Percentiles rank a stretch among this genome's conserved stretches.
phyloP scores from a whole-genome alignment of 2,113 vertebrate genomes.

The Ceuthmochares aereus region DNA sequence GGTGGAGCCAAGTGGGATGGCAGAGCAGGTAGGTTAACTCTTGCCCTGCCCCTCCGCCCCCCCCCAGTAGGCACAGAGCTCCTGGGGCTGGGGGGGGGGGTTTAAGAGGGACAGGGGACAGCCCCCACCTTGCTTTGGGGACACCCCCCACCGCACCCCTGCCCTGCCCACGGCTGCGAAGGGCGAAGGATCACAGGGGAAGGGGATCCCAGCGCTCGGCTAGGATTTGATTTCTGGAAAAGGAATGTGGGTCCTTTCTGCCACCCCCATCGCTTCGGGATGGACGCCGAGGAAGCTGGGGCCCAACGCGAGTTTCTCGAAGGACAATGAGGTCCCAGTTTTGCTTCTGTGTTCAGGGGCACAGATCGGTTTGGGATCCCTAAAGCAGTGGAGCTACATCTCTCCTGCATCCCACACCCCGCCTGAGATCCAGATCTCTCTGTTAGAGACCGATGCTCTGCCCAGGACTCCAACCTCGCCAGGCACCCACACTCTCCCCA shows the following conservation, averaged over 20 bases:
- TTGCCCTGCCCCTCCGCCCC: slow-evolving; percentile 25
- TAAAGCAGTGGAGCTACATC: neutral
- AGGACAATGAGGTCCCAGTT: neutral
- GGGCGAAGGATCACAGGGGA: neutral
- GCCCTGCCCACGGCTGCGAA: neutral
- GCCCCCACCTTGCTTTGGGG: no score
- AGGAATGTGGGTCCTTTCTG: neutral
- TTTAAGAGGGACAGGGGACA: no score
- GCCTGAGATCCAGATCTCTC: neutral
- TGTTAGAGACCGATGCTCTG: neutral
- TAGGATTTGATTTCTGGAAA: neutral
- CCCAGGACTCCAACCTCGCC: neutral
- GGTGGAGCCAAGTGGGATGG: slow-evolving; percentile 52
- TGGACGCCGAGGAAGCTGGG: neutral
- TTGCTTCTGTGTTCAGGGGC: neutral
- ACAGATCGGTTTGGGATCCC: neutral
- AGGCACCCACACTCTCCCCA: neutral
- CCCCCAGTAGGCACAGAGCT: no score
- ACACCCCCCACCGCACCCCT: neutral
- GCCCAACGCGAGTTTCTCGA: neutral
- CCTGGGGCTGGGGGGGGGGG: neutral
- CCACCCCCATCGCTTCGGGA: neutral
- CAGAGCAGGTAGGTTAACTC: slow-evolving; percentile 66
- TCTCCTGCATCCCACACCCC: neutral
- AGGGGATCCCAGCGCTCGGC: neutral